These are phyloP conservation scores for Bambusicola thoracicus DNA, from an alignment of 2,113 vertebrate genomes.

Conservation along the genomic window DNA sequence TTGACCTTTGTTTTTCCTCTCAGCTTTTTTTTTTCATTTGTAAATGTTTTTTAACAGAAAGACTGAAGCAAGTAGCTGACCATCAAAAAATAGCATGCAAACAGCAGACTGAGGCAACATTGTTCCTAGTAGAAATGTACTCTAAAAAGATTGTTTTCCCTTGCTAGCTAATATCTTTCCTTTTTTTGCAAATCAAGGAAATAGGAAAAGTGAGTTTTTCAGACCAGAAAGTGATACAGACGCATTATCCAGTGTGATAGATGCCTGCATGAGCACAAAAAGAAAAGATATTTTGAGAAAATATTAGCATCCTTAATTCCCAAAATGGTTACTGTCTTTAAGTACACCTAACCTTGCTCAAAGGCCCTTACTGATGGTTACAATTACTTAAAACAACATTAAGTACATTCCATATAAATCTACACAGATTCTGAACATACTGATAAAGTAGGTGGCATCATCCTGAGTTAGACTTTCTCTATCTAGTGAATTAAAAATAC, in stretches of 20 bases:
- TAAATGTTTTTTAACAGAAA: neutral
- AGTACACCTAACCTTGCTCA: neutral
- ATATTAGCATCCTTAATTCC: neutral
- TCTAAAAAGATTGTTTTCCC: neutral
- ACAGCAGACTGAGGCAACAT: neutral
- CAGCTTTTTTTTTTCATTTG: neutral
- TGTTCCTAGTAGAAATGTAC: neutral
- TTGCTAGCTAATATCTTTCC: neutral
- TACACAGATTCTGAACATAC: neutral
- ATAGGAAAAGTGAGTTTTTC: neutral
- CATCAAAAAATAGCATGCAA: neutral
- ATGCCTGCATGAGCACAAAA: neutral
- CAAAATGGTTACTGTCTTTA: slow-evolving; percentile 14
- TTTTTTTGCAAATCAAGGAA: neutral
- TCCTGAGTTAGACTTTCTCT: neutral
- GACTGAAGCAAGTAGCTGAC: neutral
- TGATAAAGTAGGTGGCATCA: neutral
- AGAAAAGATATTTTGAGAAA: slow-evolving; percentile 23
- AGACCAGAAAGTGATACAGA: neutral
- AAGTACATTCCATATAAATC: slow-evolving; percentile 3
- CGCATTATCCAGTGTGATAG: neutral
- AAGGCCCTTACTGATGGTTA: neutral
- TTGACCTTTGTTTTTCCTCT: neutral
- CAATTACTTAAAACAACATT: slow-evolving; percentile 43
- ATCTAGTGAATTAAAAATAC: neutral